Base-by-base conservation (phyloP, 2,113 vertebrate genomes). In the Hippolais icterina region DNA sequence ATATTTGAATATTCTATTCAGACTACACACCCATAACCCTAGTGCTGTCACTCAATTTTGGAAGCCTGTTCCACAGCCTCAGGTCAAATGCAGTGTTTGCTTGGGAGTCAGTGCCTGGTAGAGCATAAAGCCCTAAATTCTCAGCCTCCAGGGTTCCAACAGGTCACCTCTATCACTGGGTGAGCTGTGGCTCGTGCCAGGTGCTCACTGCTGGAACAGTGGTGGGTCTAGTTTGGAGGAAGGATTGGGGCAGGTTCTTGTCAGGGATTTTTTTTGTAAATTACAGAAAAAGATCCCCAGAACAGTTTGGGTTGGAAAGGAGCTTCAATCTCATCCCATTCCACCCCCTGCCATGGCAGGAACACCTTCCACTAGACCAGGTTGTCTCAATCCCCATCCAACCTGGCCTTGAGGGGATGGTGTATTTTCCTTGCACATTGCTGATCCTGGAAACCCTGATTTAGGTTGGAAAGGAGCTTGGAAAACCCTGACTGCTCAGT, bases 171-270 rank as follows among this genome's bases (percentile, higher is more conserved):
- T 1, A 0, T 15, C 59, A 1, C 24, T 35, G 10, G 12, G 3
- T 0, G 19, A 52, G 77, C 75, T 47, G 2, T 0, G 33, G 16
- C 29, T 64, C 17, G 0, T 7, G 12, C 16, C 15, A 2, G 2
- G 27, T 0, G 3, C 49, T 89, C 42, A 0, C 2, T 29, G 76
- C 15, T 35, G 65, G 65, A 56, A 47, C 25, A 0, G 2, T 0
- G 5, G 0, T 37, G 87, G 54, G 11, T 12, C 71, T 63, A 83
- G 9, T 37, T 70, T 6, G 63, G 18, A 8, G 44, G 19, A 35
- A 56, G 21, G 64, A 7, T 61, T 16, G 33, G 15, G 53, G 5
- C 0, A 0, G 29, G 5, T 23, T 29, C 60, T 70, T 0, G 0
- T 37, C 31, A 5, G 52, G 20, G 27, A 28, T 35, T 56, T 37